Base-by-base conservation (phyloP, 2,797 vertebrate species). In the Anableps anableps region DNA sequence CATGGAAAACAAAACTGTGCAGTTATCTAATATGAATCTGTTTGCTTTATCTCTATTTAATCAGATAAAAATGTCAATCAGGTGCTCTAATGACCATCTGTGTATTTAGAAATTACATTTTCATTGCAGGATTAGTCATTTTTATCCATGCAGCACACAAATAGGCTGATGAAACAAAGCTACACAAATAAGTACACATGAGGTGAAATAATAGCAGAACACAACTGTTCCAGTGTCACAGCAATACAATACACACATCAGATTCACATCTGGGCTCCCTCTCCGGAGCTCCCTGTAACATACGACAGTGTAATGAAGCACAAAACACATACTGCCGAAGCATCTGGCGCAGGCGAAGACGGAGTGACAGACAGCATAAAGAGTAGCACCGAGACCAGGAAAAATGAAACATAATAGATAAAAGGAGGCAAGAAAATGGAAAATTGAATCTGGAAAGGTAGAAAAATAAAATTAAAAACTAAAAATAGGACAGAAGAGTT, bases 291-390 rank as follows among this genome's bases (percentile, higher is more conserved):
- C 83, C 82, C 82, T n/a, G 72, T 50, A 90, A 93, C 91, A 91
- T 92, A 92, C 80, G 82, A 93, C 87, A 51, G 91, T 74, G 87
- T 92, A 94, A 92, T 89, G 86, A 93, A 92, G 92, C 94, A 94
- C 89, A 88, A 83, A 93, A 89, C 90, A 73, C 91, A 93, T 86
- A 93, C 92, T 95, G 93, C 75, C 80, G 83, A 91, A 88, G 92
- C 93, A 95, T 94, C 93, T 95, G 93, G 91, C 85, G 81, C 82
- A 80, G 86, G 79, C 71, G 78, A 81, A 85, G 84, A 82, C 45
- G 31, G 79, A 77, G 81, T n/a, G 70, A 83, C 77, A 73, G 66
- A 85, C 77, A 77, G 73, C 80, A 60, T 2, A 50, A 77, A 78
- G 81, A 84, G 58, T 8, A 85, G 70, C 51, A 53, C 41, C 17